Conservation (phyloP, 2,797 vertebrate species). For the Sparidentex hasta region DNA sequence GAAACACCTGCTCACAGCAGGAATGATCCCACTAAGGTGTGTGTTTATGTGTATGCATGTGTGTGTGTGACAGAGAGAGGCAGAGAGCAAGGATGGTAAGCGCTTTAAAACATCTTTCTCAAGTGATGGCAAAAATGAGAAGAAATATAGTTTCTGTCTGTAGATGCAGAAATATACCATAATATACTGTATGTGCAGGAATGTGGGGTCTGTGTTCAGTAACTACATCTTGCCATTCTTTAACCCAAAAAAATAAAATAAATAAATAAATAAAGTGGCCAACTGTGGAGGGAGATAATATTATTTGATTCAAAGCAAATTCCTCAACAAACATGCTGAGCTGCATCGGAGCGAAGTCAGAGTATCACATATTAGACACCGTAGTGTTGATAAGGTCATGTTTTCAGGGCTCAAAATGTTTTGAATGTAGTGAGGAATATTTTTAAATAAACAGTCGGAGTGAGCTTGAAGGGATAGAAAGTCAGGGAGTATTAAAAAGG, state of each 20-base stretch:
- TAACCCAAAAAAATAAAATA: slow-evolving; percentile 2
- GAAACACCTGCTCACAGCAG: slow-evolving; percentile 61
- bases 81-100: slow-evolving; percentile 8
- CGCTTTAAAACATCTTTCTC: slow-evolving; percentile 46
- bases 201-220: slow-evolving; percentile 26
- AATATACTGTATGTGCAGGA: neutral
- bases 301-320: slow-evolving; percentile 6
- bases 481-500: neutral
- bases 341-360: neutral
- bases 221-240: slow-evolving; percentile 4
- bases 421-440: neutral
- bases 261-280: neutral
- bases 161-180: neutral
- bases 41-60: slow-evolving; percentile 27
- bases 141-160: neutral
- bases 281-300: slow-evolving; percentile 7
- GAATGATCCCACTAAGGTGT: slow-evolving; percentile 12
- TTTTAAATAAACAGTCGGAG: neutral
- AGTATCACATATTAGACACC: slow-evolving; percentile 15
- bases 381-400: slow-evolving; percentile 13
- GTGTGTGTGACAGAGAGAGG: neutral
- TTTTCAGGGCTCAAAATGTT: slow-evolving; percentile 24
- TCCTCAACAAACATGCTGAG: slow-evolving; percentile 1
- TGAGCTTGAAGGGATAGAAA: slow-evolving; percentile 4
- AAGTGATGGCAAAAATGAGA: slow-evolving; percentile 34